Conservation (phyloP, 2,113 vertebrate genomes). For the Mirza zaza region DNA sequence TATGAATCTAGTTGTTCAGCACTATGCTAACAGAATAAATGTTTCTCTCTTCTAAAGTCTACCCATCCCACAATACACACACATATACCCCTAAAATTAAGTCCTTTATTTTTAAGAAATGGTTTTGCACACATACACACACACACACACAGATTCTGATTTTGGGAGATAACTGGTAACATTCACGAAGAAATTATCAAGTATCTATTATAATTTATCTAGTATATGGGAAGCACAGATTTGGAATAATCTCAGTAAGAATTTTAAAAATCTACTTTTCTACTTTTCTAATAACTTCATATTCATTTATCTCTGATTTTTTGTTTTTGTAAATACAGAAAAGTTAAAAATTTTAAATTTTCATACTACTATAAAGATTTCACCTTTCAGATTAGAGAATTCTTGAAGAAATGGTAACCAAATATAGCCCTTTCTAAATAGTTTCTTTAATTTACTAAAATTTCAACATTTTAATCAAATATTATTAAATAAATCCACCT, state of each 20-base stretch:
- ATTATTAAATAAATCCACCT: constrained; percentile 8
- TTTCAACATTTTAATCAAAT: constrained; percentile 1
- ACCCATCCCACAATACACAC: not conserved
- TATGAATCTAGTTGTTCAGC: not conserved
- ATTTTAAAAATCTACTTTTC: not conserved
- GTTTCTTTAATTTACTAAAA: constrained; percentile 18
- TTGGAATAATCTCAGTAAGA: constrained; percentile 5
- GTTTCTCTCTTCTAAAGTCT: constrained; percentile 2
- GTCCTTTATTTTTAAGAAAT: constrained; percentile 26
- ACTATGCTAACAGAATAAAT: not conserved
- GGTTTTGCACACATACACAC: not conserved
- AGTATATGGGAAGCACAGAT: not conserved
- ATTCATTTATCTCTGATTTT: constrained; percentile 25
- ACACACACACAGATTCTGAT: not conserved
- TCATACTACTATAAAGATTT: not conserved
- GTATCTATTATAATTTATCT: not conserved
- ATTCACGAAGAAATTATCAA: constrained; percentile 38
- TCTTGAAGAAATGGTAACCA: not conserved
- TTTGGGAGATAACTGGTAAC: not conserved
- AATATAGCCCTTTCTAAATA: constrained; percentile 3
- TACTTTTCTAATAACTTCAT: not conserved
- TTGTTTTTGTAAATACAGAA: not conserved
- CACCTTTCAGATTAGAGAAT: not conserved
- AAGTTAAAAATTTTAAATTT: not conserved
- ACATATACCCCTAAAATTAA: not conserved